Percentiles rank a stretch among this genome's conserved stretches.
These are phyloP conservation scores for Meriones unguiculatus DNA, from an alignment of 2,113 vertebrate species.

Conservation along the genomic window DNA sequence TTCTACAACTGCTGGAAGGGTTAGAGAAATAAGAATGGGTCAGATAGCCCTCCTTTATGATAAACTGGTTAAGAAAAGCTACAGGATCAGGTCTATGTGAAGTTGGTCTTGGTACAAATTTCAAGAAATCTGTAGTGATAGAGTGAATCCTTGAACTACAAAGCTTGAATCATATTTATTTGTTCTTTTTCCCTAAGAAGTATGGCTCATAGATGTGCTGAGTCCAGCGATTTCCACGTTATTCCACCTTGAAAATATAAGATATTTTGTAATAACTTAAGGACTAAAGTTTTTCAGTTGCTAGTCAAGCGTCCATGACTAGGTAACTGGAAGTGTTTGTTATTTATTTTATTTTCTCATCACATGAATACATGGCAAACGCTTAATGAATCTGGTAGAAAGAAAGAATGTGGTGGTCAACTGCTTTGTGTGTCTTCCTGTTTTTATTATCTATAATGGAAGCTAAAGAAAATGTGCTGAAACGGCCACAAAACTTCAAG, in stretches of 20 bases:
- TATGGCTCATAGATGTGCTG: background rate
- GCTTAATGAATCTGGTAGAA: background rate
- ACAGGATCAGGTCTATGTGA: background rate
- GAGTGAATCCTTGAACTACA: background rate
- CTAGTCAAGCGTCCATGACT: background rate
- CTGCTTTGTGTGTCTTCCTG: background rate
- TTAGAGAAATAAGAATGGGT: background rate
- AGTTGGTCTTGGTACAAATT: background rate
- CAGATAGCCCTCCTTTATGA: slow-evolving; percentile 6
- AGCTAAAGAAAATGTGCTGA: background rate
- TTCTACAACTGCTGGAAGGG: slow-evolving; percentile 36
- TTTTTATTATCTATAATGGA: background rate
- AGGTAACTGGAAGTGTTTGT: background rate
- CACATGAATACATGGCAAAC: background rate
- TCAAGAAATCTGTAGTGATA: slow-evolving; percentile 17
- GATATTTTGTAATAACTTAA: background rate
- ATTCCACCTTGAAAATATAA: background rate
- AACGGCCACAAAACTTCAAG: background rate
- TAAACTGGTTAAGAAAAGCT: slow-evolving; percentile 27
- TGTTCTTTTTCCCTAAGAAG: background rate
- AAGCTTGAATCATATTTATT: background rate
- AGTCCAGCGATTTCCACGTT: background rate
- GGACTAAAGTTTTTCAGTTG: background rate
- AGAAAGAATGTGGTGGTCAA: background rate
- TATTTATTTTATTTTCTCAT: background rate